Base-by-base conservation (phyloP, 2,888 invertebrate species). In the Boloria euphrosyne region DNA sequence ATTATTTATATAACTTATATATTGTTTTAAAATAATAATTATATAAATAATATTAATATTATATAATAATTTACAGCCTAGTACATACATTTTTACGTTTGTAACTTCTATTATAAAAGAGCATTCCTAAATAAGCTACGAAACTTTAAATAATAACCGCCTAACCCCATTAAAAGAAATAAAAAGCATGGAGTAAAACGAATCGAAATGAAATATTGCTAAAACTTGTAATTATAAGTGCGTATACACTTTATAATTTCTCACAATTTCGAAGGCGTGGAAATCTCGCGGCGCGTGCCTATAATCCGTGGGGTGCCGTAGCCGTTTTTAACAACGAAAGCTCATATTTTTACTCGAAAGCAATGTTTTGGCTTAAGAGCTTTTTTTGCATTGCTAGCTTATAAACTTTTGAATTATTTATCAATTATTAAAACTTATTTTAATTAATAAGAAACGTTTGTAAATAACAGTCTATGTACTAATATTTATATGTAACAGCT, bases 221-320 rank as follows among this genome's bases (percentile, higher is more conserved):
- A 64, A 64, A 49, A 49, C 31, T 17, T 47, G 49, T 49, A 59
- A 59, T 59, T 59, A 59, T 57, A 57, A 57, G 57, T 57, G 57
- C 46, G 22, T 14, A 49, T 59, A 59, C 59, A 59, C 38, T 59
- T 38, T 18, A 49, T 59, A 59, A 49, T 49, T 59, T 59, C 59
- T 59, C 49, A 49, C 59, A 59, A 59, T 59, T 49, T 59, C 59
- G 27, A 52, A 61, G 55, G 66, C 66, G 66, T 66, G 60, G 61
- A 66, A 51, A 50, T 50, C 49, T 49, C 60, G 55, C 43, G 65
- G 49, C 66, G 60, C 66, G 66, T 61, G 66, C 55, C 65, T 38
- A 14, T 64, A 64, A 57, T 51, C 64, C 51, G 64, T 57, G 51
- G 64, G 64, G 64, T 57, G 57, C 57, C 64, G n/a, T 51, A 31